Conservation (phyloP, 2,113 vertebrate species). For the Sander lucioperca region DNA sequence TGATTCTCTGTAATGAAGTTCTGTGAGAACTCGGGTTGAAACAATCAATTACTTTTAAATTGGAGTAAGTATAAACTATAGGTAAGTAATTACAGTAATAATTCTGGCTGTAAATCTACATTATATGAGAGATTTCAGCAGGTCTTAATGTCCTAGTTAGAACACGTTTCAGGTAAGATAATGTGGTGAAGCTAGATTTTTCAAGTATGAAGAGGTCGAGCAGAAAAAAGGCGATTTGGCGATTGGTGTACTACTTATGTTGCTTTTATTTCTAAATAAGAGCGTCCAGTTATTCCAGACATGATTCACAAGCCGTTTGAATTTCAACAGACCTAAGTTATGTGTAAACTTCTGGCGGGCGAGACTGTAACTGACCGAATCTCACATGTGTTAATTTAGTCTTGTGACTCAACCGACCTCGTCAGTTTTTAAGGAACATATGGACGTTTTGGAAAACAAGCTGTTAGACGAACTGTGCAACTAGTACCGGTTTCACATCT, state of each 20-base stretch:
- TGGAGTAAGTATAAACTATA: neutral
- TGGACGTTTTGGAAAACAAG: neutral
- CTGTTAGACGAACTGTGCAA: neutral
- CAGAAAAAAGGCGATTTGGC: no score
- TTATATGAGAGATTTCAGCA: neutral
- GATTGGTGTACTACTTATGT: no score
- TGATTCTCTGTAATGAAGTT: neutral
- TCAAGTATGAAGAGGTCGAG: neutral
- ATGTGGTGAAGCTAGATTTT: neutral
- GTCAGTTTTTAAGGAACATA: neutral
- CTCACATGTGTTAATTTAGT: neutral
- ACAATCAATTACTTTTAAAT: neutral
- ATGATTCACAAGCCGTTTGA: neutral
- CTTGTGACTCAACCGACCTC: neutral
- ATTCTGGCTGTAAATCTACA: neutral
- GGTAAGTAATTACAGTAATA: neutral
- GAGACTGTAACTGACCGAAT: neutral
- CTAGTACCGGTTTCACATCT: neutral
- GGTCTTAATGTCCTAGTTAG: no score
- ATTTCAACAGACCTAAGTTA: neutral
- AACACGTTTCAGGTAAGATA: neutral
- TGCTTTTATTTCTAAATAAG: slow-evolving; percentile 12
- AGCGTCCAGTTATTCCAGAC: neutral
- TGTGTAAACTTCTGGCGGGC: neutral
- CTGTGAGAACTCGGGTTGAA: neutral